Percentiles rank a stretch among this genome's conserved stretches.
Conservation (phyloP, 2,888 invertebrate species). For the Fragum sueziense region DNA sequence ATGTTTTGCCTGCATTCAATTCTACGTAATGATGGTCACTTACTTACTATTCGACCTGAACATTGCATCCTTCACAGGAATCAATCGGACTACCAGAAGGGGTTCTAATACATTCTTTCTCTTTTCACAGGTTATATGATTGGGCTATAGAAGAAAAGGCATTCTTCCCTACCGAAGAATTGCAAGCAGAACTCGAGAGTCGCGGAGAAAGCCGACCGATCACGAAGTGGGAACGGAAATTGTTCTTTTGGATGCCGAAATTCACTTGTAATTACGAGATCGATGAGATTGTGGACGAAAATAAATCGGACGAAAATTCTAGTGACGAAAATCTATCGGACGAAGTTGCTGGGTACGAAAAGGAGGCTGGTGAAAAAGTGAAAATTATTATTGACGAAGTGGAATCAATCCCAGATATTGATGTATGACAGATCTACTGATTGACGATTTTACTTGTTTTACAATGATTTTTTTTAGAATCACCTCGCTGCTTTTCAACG, state of each 20-base stretch:
- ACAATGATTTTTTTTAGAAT: too few relatives aligned
- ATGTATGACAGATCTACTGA: constrained; percentile 5
- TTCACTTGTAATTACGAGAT: constrained; percentile 39
- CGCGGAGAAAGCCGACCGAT: background rate
- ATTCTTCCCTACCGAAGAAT: constrained; percentile 60
- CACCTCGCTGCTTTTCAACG: too few relatives aligned
- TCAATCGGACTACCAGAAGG: too few relatives aligned
- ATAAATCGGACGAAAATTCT: background rate
- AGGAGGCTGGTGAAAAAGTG: background rate
- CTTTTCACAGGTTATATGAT: constrained; percentile 32
- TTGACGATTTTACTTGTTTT: too few relatives aligned
- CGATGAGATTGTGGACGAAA: background rate
- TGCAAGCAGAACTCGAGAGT: constrained; percentile 33
- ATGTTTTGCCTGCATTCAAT: too few relatives aligned
- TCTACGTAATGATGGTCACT: too few relatives aligned
- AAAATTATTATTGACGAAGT: background rate
- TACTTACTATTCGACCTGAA: too few relatives aligned
- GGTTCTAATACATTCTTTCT: background rate
- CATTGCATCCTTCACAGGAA: too few relatives aligned
- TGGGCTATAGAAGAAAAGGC: constrained; percentile 50
- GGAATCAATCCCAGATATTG: background rate
- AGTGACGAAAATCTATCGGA: background rate
- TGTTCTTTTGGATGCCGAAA: constrained; percentile 57
- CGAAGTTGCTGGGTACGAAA: background rate
- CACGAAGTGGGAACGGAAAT: constrained; percentile 33